Base-by-base conservation (phyloP, 2,797 vertebrate genomes). In the Spheniscus humboldti region DNA sequence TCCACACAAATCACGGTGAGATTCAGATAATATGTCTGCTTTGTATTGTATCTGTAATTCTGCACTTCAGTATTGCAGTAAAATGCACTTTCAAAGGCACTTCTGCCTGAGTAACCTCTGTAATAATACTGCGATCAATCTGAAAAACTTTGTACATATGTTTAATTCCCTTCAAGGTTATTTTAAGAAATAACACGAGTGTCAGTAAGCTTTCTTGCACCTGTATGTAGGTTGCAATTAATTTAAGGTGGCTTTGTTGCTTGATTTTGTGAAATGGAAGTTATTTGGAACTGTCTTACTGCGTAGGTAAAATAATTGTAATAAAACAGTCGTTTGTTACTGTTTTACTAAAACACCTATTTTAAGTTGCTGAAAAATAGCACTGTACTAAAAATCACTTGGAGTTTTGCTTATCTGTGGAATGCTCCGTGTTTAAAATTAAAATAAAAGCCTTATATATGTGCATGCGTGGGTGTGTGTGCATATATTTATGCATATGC, bases 361-460 rank as follows among this genome's bases (percentile, higher is more conserved):
- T 95, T 86, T 79, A 78, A 93, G 66, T 72, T 92, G 55, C 28
- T 94, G 86, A 85, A 96, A 93, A 96, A 96, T 57, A 84, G 43
- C 53, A 91, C 90, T 47, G 81, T 81, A 85, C 47, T 96, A 94
- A 96, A 94, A 96, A 96, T 94, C 69, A 84, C 76, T 82, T 92
- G 87, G 69, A 94, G 24, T 50, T 95, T 78, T 41, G 30, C 68
- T 94, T 91, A 94, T 66, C 68, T 62, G 53, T 88, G 84, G 74
- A 95, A 86, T 60, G 64, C 79, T 97, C 76, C 92, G 4, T 37
- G 48, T 94, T 95, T 96, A 90, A 91, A 90, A 96, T 90, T 18
- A 85, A 92, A 92, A 90, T 68, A 59, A 73, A 73, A 91, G 35
- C 33, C 17, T 74, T 50, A 71, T 23, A 55, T 62, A 88, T 33